Evolutionary conservation across 2,888 invertebrate genomes (phyloP).

Genomic region (Cyaniris semiargus): DNA sequence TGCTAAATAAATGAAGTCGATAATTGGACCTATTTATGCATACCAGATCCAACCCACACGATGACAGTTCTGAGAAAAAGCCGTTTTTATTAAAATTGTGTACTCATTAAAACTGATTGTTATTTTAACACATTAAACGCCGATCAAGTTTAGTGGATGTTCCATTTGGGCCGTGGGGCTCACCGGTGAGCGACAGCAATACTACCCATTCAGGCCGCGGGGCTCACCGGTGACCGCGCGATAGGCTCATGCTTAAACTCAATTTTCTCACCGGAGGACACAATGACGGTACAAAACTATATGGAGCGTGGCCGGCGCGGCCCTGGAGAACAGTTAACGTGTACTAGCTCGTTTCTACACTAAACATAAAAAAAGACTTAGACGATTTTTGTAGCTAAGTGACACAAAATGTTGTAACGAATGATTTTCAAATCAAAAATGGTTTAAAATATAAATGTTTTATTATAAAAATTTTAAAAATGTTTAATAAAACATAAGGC

Average conservation of each 20-base stretch:
- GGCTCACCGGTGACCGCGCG: conserved; percentile 8
- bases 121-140: not conserved
- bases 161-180: not conserved
- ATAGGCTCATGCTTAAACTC: conserved; percentile 8
- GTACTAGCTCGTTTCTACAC: not conserved
- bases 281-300: conserved; percentile 28
- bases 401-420: not conserved
- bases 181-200: conserved; percentile 1
- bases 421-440: not conserved
- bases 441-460: not conserved
- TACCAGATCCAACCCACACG: no score
- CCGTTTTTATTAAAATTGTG: no score
- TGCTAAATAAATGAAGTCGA: no score
- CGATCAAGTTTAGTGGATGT: not conserved
- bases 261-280: conserved; percentile 28
- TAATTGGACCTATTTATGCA: no score
- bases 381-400: not conserved
- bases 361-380: not conserved
- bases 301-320: conserved; percentile 25
- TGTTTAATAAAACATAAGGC: no score
- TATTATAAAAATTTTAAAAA: no score
- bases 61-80: no score
- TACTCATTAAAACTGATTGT: no score
- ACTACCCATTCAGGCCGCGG: not conserved
- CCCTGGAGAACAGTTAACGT: conserved; percentile 27